phyloP scores from a whole-genome alignment of 35 echinoderm and acorn worm genomes.

The Lytechinus variegatus region DNA sequence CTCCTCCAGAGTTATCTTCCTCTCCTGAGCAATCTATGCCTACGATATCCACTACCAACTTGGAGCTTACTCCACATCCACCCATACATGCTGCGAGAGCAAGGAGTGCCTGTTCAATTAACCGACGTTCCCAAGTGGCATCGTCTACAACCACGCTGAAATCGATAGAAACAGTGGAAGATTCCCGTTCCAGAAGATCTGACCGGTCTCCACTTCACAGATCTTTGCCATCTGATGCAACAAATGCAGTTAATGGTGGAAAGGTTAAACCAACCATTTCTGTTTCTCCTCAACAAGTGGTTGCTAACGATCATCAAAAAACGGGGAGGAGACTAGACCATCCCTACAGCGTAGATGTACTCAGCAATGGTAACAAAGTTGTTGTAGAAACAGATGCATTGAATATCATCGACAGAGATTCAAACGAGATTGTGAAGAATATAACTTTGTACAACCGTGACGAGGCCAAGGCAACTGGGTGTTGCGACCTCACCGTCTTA shows the following conservation, averaged over 20 bases:
- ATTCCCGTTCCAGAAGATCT: neutral
- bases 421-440: neutral
- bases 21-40: neutral
- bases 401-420: neutral
- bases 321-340: neutral
- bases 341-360: neutral
- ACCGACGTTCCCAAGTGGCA: neutral
- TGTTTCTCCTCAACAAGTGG: neutral
- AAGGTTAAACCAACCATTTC: neutral
- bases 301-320: neutral
- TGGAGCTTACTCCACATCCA: neutral
- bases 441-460: neutral
- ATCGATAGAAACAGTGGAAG: neutral
- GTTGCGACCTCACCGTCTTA: neutral
- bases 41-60: neutral
- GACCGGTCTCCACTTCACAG: neutral
- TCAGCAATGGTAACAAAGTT: neutral
- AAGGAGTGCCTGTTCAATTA: neutral
- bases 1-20: neutral
- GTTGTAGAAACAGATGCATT: neutral
- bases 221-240: neutral
- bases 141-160: neutral
- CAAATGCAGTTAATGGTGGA: neutral
- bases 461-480: neutral
- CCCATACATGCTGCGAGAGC: neutral